Percentiles rank a stretch among this genome's conserved stretches.
phyloP scores from a whole-genome alignment of 2,888 invertebrate species.

The Chironomus tentans region DNA sequence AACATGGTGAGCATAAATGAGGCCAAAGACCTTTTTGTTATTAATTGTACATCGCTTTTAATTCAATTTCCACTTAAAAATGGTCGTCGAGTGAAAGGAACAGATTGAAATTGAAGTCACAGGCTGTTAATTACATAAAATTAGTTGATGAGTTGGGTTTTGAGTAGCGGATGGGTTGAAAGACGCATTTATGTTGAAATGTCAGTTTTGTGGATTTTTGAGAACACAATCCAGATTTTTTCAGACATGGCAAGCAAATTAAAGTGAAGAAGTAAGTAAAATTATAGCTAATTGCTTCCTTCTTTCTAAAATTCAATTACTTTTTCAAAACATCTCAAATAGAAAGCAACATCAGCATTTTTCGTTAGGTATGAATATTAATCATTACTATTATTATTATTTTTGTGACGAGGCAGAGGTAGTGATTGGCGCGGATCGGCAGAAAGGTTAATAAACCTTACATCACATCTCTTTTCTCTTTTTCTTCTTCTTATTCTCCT shows the following conservation, averaged over 20 bases:
- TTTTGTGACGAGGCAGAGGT: background rate
- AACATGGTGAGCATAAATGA: background rate
- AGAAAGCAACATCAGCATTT: background rate
- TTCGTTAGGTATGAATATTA: background rate
- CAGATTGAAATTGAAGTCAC: background rate
- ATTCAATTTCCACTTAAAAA: too few relatives aligned
- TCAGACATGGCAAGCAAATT: too few relatives aligned
- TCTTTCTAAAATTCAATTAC: too few relatives aligned
- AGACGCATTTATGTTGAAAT: too few relatives aligned
- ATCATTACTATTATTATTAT: background rate
- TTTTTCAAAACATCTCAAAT: too few relatives aligned
- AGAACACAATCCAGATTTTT: too few relatives aligned
- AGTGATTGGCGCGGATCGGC: conserved; percentile 25
- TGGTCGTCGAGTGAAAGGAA: background rate
- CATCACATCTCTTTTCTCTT: background rate
- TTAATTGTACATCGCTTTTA: too few relatives aligned
- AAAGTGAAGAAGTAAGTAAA: too few relatives aligned
- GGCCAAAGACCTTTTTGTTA: background rate
- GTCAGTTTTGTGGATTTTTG: too few relatives aligned
- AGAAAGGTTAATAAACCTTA: conserved; percentile 25
- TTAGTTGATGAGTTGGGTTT: background rate
- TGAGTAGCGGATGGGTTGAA: background rate
- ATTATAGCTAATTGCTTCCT: too few relatives aligned
- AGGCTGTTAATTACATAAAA: too few relatives aligned
- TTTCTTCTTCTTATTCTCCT: background rate